Evolutionary conservation across 1,140 invertebrate species (phyloP).

Genomic region (Limonius californicus): DNA sequence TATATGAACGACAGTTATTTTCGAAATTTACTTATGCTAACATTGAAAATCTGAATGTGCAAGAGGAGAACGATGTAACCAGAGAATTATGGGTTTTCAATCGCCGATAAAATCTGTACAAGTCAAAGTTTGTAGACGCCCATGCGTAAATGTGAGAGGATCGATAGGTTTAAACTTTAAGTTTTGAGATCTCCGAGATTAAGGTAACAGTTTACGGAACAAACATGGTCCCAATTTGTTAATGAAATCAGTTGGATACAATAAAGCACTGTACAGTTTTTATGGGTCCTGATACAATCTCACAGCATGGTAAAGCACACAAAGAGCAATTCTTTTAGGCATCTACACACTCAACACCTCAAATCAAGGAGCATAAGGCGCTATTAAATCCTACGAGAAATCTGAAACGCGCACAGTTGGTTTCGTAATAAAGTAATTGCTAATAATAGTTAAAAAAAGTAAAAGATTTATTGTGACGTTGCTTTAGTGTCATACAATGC

Average conservation of each 20-base stretch:
- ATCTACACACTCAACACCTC: no score
- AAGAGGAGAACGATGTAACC: neutral
- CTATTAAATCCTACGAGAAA: no score
- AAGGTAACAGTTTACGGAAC: neutral
- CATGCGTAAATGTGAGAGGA: constrained; percentile 6
- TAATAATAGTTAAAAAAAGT: no score
- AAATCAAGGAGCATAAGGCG: no score
- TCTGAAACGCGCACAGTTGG: no score
- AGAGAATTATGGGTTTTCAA: constrained; percentile 3
- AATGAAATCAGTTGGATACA: neutral
- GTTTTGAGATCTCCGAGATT: constrained; percentile 3
- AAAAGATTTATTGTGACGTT: no score
- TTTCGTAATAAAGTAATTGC: no score
- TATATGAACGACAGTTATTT: no score
- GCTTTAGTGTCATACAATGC: no score
- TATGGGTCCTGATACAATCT: neutral
- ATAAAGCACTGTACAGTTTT: neutral
- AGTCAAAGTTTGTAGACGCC: constrained; percentile 2
- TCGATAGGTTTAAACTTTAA: neutral
- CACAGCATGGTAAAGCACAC: neutral
- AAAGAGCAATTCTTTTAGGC: neutral
- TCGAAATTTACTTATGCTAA: no score
- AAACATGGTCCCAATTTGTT: constrained; percentile 6
- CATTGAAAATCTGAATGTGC: neutral
- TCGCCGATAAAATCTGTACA: constrained; percentile 1